Percentiles rank a stretch among this genome's conserved stretches.
phyloP scores from a whole-genome alignment of 2,888 invertebrate genomes.

The Phalera bucephala region DNA sequence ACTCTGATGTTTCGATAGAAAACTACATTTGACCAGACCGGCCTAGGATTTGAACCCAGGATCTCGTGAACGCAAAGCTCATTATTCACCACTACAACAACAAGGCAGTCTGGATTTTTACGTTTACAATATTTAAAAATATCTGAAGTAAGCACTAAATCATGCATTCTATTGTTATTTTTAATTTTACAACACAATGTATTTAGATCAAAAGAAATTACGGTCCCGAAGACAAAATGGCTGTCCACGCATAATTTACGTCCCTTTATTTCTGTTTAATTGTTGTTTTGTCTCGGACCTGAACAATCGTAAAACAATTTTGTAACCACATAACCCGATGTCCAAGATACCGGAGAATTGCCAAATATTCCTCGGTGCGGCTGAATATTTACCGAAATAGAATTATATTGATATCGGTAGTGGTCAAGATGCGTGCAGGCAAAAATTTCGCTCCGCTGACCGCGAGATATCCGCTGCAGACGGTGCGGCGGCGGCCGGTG shows the following conservation, averaged over 20 bases:
- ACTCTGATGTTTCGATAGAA: too few species aligned
- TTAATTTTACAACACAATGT: conserved; percentile 16
- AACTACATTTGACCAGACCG: too few species aligned
- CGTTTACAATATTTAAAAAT: too few species aligned
- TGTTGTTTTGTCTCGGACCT: conserved; percentile 30
- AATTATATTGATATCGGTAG: conserved; percentile 24
- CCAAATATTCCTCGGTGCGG: conserved; percentile 32
- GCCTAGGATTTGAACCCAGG: too few species aligned
- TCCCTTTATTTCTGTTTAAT: conserved; percentile 19
- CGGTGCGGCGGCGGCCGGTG: conserved; percentile 15
- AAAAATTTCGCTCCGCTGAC: conserved; percentile 27
- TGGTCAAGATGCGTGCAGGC: conserved; percentile 41
- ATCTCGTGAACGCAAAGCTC: too few species aligned
- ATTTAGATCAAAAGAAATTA: conserved; percentile 20
- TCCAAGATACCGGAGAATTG: conserved; percentile 31
- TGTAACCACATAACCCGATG: conserved; percentile 16
- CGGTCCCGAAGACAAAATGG: conserved; percentile 16
- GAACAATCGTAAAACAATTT: conserved; percentile 16
- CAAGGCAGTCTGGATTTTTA: too few species aligned
- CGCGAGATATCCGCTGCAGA: conserved; percentile 35
- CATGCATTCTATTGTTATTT: conserved; percentile 11
- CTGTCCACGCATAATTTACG: conserved; percentile 21
- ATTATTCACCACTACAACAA: too few species aligned
- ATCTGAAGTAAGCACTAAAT: conserved; percentile 13
- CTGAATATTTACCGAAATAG: conserved; percentile 26